Conservation (phyloP, 1,140 invertebrate genomes). For the Caenorhabditis tropicalis region DNA sequence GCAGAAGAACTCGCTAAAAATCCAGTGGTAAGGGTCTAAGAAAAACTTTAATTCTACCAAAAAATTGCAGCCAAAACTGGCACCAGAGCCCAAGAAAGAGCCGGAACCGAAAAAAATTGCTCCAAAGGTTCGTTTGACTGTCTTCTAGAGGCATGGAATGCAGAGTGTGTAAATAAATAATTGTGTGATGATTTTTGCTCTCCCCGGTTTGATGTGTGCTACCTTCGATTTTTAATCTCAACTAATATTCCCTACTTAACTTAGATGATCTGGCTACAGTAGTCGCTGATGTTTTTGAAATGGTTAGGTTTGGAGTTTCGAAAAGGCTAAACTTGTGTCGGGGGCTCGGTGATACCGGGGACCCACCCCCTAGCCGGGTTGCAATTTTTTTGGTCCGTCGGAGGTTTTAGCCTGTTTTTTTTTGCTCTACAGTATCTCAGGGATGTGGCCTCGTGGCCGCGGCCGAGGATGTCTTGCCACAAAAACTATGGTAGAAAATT, state of each 20-base stretch:
- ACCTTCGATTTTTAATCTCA: neutral
- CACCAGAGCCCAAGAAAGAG: neutral
- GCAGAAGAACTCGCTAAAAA: slow-evolving; percentile 46
- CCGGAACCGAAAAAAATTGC: slow-evolving; percentile 20
- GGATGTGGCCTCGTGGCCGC: too few species aligned
- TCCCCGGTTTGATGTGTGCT: neutral
- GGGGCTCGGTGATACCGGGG: too few species aligned
- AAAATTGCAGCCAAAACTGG: slow-evolving; percentile 41
- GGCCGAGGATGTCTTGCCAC: too few species aligned
- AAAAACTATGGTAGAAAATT: too few species aligned
- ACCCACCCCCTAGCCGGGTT: too few species aligned
- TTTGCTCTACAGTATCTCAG: too few species aligned
- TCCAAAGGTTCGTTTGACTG: slow-evolving; percentile 47
- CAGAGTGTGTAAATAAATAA: neutral
- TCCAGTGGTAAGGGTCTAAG: slow-evolving; percentile 11
- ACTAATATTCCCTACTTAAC: neutral
- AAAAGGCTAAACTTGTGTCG: too few species aligned
- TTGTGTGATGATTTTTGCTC: neutral
- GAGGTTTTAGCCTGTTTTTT: too few species aligned
- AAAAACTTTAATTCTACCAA: neutral
- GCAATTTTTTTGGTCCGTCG: too few species aligned
- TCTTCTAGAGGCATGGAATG: slow-evolving; percentile 44
- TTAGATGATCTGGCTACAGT: too few species aligned
- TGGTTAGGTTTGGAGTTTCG: too few species aligned
- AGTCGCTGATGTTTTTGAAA: too few species aligned